These are phyloP conservation scores for Cantharis rustica DNA, from an alignment of 2,888 invertebrate species.

Conservation along the genomic window DNA sequence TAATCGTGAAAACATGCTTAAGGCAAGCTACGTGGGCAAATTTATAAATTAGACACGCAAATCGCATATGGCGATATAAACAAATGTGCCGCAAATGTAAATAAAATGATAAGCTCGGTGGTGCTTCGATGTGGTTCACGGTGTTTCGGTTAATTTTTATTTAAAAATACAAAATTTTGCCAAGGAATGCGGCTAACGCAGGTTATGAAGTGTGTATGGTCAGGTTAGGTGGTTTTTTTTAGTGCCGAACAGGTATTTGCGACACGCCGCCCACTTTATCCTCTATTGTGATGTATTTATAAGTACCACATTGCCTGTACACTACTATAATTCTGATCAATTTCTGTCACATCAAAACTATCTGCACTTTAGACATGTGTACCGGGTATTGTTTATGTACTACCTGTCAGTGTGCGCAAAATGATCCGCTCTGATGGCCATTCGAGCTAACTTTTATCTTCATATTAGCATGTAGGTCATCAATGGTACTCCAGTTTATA, in stretches of 20 bases:
- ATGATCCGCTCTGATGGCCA: constrained; percentile 9
- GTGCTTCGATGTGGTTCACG: constrained; percentile 32
- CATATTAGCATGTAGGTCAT: constrained; percentile 11
- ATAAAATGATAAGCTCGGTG: constrained; percentile 32
- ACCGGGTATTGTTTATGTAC: not conserved
- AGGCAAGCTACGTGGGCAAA: constrained; percentile 43
- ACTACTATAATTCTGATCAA: not conserved
- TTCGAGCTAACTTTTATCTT: constrained; percentile 7
- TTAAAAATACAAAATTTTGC: constrained; percentile 31
- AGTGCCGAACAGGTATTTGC: constrained; percentile 24
- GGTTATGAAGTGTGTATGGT: constrained; percentile 31
- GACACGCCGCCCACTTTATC: constrained; percentile 23
- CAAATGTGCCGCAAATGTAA: constrained; percentile 40
- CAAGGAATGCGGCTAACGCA: constrained; percentile 33
- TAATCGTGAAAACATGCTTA: constrained; percentile 41
- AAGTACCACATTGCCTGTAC: constrained; percentile 30
- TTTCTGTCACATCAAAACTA: not conserved
- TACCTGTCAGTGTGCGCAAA: not conserved
- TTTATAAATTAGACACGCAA: constrained; percentile 29
- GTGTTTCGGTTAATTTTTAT: constrained; percentile 30
- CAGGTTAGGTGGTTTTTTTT: constrained; percentile 32
- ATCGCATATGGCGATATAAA: constrained; percentile 46
- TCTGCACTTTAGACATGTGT: not conserved
- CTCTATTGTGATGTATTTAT: constrained; percentile 21
- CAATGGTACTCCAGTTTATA: not conserved